Percentiles rank a stretch among this genome's conserved stretches.
Conservation (phyloP, 2,113 vertebrate species). For the Fregetta grallaria region DNA sequence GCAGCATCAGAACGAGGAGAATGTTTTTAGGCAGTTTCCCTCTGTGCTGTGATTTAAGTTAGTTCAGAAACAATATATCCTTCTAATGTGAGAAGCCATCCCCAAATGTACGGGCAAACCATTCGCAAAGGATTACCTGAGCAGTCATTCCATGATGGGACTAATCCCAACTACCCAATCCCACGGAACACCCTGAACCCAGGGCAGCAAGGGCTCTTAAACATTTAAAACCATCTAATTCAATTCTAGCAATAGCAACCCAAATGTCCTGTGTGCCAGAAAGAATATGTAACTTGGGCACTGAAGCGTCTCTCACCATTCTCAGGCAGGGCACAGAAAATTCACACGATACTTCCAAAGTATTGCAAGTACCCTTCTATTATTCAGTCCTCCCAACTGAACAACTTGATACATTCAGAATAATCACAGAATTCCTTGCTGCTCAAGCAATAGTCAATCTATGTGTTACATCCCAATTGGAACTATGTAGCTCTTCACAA, state of each 20-base stretch:
- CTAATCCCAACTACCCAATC: background rate
- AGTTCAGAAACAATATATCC: background rate
- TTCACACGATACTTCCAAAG: too few species aligned
- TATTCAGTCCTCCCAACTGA: background rate
- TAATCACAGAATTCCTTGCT: background rate
- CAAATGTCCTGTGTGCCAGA: too few species aligned
- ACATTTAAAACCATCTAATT: background rate
- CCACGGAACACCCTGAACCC: background rate
- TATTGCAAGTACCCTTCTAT: background rate
- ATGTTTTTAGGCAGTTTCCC: background rate
- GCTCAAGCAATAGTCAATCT: background rate
- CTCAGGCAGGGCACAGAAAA: background rate
- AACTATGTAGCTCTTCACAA: background rate
- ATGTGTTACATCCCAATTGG: rapidly evolving
- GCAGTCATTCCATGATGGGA: background rate
- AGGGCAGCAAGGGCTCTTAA: background rate
- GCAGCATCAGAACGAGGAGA: background rate
- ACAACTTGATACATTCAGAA: background rate
- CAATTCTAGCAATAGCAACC: background rate
- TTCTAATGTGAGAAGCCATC: background rate
- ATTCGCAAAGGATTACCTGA: background rate
- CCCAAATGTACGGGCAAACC: background rate
- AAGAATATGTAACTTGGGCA: rapidly evolving
- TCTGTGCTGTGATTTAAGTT: background rate
- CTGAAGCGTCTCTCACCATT: rapidly evolving